Evolutionary conservation across 2,888 invertebrate species (phyloP).

Genomic region (Tenthredo mesomela): DNA sequence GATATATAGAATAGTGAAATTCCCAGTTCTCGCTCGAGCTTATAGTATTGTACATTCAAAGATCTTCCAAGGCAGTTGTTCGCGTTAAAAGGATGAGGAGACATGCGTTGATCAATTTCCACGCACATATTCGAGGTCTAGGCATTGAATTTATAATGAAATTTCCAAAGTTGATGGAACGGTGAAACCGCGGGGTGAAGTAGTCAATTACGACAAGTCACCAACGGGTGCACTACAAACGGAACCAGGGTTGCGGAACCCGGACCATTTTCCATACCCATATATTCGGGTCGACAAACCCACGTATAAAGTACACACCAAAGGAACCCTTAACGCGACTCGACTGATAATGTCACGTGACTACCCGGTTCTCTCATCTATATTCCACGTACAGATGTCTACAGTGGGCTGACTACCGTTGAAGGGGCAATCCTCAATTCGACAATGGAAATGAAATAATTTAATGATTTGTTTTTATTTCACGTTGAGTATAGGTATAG

Average conservation of each 20-base stretch:
- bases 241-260: slow-evolving; percentile 17
- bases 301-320: slow-evolving; percentile 39
- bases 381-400: slow-evolving; percentile 18
- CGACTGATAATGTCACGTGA: slow-evolving; percentile 42
- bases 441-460: slow-evolving; percentile 13
- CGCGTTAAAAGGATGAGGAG: background rate
- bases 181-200: slow-evolving; percentile 44
- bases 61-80: slow-evolving; percentile 10
- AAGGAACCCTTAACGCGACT: slow-evolving; percentile 41
- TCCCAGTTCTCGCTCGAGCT: background rate
- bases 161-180: slow-evolving; percentile 41
- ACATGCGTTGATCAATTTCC: slow-evolving; percentile 23
- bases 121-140: slow-evolving; percentile 1
- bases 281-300: slow-evolving; percentile 32
- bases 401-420: background rate
- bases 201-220: slow-evolving; percentile 47
- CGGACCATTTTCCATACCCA: slow-evolving; percentile 35
- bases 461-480: slow-evolving; percentile 21
- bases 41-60: slow-evolving; percentile 19
- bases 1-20: background rate
- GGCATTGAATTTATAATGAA: slow-evolving; percentile 49
- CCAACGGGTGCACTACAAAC: slow-evolving; percentile 42
- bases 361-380: background rate
- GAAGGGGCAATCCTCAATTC: slow-evolving; percentile 9
- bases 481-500: background rate